Evolutionary conservation across 2,888 invertebrate genomes (phyloP).

Genomic region (Sphecodes monilicornis): DNA sequence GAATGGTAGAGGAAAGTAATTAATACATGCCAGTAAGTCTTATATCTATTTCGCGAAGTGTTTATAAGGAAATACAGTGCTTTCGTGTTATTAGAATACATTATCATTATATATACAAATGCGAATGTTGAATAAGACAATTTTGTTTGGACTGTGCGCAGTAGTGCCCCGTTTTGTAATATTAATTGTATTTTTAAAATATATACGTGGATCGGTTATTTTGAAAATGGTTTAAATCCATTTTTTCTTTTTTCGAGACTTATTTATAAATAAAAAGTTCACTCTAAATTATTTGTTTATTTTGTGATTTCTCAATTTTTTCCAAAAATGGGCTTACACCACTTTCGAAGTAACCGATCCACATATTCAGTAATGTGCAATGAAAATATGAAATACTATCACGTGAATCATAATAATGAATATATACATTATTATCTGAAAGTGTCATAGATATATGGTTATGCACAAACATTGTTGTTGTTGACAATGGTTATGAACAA

Average conservation of each 20-base stretch:
- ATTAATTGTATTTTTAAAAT: not conserved
- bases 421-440: not conserved
- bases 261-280: no score
- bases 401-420: not conserved
- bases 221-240: no score
- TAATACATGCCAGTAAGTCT: conserved; percentile 13
- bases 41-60: not conserved
- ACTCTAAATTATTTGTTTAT: no score
- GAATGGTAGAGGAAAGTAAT: not conserved
- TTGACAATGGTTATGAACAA: not conserved
- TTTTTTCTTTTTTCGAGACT: no score
- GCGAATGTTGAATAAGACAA: not conserved
- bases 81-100: not conserved
- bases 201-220: no score
- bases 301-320: no score
- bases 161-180: not conserved
- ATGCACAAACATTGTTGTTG: not conserved
- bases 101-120: not conserved
- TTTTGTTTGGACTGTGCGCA: not conserved
- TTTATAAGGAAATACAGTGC: not conserved
- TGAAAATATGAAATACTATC: not conserved
- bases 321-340: no score
- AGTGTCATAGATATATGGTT: not conserved
- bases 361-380: not conserved
- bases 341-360: no score